Evolutionary conservation across 2,888 invertebrate species (phyloP).

Genomic region (Meganola albula): DNA sequence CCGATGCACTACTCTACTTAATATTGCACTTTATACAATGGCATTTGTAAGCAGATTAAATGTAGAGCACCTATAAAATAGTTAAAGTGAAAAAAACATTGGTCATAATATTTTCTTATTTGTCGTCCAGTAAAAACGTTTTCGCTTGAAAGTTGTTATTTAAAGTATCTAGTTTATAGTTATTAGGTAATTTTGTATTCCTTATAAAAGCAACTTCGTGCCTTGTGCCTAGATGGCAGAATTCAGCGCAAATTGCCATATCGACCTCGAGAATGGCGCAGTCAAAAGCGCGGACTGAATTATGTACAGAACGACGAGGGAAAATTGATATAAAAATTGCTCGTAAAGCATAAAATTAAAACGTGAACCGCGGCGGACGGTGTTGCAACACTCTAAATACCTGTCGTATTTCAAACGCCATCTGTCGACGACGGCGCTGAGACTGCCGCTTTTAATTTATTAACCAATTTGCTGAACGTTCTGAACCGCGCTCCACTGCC

Average conservation of each 20-base stretch:
- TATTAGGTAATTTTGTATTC: constrained; percentile 34
- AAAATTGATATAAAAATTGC: constrained; percentile 75
- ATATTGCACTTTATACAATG: no score
- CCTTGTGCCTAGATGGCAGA: no score
- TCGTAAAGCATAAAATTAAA: constrained; percentile 75
- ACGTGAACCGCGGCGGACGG: constrained; percentile 62
- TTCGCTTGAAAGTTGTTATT: no score
- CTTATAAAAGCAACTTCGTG: constrained; percentile 31
- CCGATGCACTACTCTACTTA: no score
- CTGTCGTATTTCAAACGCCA: constrained; percentile 75
- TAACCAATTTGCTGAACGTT: constrained; percentile 73
- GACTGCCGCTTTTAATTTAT: constrained; percentile 75
- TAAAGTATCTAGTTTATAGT: constrained; percentile 23
- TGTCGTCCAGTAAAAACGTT: no score
- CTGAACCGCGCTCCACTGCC: constrained; percentile 57
- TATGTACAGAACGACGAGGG: constrained; percentile 56
- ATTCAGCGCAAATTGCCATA: constrained; percentile 49
- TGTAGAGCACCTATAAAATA: no score
- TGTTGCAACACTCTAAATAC: constrained; percentile 76
- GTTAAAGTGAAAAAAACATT: no score
- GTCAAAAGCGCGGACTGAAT: constrained; percentile 50
- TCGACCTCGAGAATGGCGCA: constrained; percentile 48
- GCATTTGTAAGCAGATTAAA: no score
- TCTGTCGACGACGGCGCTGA: constrained; percentile 71
- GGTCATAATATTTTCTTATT: no score